Evolutionary conservation across 2,797 vertebrate genomes (phyloP).

Genomic region (Eupleurogrammus muticus): DNA sequence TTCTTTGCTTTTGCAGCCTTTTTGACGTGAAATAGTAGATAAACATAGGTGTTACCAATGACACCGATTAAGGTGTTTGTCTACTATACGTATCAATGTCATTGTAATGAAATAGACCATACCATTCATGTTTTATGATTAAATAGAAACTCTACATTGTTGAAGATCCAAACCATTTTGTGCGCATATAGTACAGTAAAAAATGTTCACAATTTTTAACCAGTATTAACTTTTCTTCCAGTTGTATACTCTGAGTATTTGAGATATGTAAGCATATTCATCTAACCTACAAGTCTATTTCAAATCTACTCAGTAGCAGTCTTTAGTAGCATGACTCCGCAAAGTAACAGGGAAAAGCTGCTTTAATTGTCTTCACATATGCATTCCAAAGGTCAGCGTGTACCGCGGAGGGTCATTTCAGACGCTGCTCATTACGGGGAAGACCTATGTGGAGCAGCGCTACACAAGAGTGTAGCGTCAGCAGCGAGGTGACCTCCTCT

Average conservation of each 20-base stretch:
- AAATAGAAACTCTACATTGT: neutral
- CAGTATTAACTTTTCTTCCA: neutral
- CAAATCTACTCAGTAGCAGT: neutral
- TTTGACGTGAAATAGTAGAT: too few relatives aligned
- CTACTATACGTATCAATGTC: too few relatives aligned
- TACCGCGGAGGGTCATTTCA: constrained; percentile 55
- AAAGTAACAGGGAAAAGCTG: constrained; percentile 15
- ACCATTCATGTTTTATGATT: constrained; percentile 4
- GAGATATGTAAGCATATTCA: neutral
- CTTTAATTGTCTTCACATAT: constrained; percentile 51
- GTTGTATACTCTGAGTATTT: neutral
- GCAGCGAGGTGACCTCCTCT: constrained; percentile 70
- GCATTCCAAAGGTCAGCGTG: constrained; percentile 62
- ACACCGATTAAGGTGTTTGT: too few relatives aligned
- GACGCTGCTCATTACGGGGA: constrained; percentile 68
- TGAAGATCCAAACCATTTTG: neutral
- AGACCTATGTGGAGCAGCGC: constrained; percentile 59
- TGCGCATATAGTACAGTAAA: neutral
- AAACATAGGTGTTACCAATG: too few relatives aligned
- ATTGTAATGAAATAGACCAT: too few relatives aligned
- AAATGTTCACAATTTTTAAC: neutral
- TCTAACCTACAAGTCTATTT: neutral
- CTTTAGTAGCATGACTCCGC: constrained; percentile 15
- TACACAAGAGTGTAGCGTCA: constrained; percentile 66
- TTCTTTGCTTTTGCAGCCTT: constrained; percentile 2